These are phyloP conservation scores for Erythrolamprus reginae DNA, from an alignment of 2,113 vertebrate genomes.

Conservation along the genomic window DNA sequence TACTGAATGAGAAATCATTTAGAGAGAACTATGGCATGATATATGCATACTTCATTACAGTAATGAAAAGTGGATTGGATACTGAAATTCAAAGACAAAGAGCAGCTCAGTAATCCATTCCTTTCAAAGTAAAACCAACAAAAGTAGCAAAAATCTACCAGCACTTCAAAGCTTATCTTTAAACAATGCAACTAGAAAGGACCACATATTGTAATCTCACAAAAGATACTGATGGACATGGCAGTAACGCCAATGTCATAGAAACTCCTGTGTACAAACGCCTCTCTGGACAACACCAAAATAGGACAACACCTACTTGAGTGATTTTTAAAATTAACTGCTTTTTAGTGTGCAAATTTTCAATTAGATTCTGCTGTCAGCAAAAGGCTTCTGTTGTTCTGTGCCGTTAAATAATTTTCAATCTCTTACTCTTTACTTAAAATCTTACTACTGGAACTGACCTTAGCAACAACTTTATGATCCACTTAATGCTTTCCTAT, in stretches of 20 bases:
- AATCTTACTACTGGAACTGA: neutral
- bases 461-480: neutral
- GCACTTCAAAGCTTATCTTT: neutral
- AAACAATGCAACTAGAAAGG: neutral
- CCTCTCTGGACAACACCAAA: neutral
- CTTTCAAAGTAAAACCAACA: neutral
- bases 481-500: neutral
- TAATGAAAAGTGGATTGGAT: neutral
- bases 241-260: neutral
- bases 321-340: neutral
- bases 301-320: neutral
- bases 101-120: neutral
- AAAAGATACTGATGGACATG: neutral
- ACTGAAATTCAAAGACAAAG: neutral
- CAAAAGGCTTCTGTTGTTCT: neutral
- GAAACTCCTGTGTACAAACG: neutral
- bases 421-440: neutral
- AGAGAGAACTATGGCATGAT: neutral
- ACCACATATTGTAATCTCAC: neutral
- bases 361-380: neutral
- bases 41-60: neutral
- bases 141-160: neutral
- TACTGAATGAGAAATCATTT: neutral
- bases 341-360: neutral
- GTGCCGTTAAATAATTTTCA: neutral